These are phyloP conservation scores for Pycnomerus fuliginosus DNA, from an alignment of 2,888 invertebrate genomes.

Conservation along the genomic window DNA sequence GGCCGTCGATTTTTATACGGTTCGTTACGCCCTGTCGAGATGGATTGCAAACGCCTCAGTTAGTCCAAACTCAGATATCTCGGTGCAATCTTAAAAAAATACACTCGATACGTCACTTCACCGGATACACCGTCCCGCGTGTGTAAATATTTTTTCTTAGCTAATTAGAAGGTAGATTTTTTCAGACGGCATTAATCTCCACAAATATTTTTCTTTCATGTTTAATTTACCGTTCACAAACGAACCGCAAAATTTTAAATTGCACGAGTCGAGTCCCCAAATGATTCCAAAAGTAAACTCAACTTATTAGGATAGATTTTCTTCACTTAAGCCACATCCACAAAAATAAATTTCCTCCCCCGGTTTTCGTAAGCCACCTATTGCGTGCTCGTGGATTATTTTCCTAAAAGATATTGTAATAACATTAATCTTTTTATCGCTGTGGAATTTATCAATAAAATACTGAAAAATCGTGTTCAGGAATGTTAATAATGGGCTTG, in stretches of 20 bases:
- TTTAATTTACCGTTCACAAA: slow-evolving; percentile 3
- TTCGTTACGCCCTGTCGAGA: slow-evolving; percentile 25
- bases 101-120: slow-evolving; percentile 3
- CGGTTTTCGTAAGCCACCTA: too few species aligned
- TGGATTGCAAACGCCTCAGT: slow-evolving; percentile 19
- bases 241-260: slow-evolving; percentile 6
- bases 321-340: too few species aligned
- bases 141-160: slow-evolving; percentile 16
- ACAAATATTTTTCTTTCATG: slow-evolving; percentile 13
- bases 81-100: slow-evolving; percentile 10
- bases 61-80: slow-evolving; percentile 7
- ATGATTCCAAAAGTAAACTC: too few species aligned
- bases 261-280: too few species aligned
- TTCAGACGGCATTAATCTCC: slow-evolving; percentile 8
- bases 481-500: too few species aligned
- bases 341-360: too few species aligned
- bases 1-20: slow-evolving; percentile 23
- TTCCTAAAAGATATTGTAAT: too few species aligned
- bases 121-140: slow-evolving; percentile 12
- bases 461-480: too few species aligned
- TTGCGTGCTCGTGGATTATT: too few species aligned
- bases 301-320: too few species aligned
- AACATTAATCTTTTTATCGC: too few species aligned
- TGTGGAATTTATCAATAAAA: too few species aligned
- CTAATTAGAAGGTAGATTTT: slow-evolving; percentile 12